phyloP scores from a whole-genome alignment of 2,888 invertebrate genomes.

The Nomada ferruginata region DNA sequence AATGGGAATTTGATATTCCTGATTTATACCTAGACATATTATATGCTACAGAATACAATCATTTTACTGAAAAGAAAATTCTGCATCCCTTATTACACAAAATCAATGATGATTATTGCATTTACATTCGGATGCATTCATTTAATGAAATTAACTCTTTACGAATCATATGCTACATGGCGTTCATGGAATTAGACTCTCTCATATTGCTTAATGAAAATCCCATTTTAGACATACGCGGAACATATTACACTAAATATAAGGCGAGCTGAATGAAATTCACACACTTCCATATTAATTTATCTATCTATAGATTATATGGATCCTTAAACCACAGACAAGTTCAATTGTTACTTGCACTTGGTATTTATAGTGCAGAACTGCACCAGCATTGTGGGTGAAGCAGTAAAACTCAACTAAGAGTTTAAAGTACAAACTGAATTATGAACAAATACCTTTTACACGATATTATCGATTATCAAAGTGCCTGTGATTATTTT shows the following conservation, averaged over 20 bases:
- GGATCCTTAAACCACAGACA: slow-evolving; percentile 22
- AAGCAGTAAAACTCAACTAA: slow-evolving; percentile 40
- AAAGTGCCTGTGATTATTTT: slow-evolving; percentile 61
- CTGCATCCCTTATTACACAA: slow-evolving; percentile 25
- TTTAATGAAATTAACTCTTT: slow-evolving; percentile 36
- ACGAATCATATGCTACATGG: slow-evolving; percentile 18
- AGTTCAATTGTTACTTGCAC: slow-evolving; percentile 36
- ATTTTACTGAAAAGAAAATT: slow-evolving; percentile 31
- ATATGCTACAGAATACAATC: slow-evolving; percentile 42
- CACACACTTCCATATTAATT: slow-evolving; percentile 21
- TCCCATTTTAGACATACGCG: slow-evolving; percentile 36
- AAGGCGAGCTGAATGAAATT: slow-evolving; percentile 43
- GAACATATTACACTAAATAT: slow-evolving; percentile 43
- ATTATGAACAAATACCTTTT: slow-evolving; percentile 60
- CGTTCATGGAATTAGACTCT: slow-evolving; percentile 27
- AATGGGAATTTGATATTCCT: slow-evolving; percentile 26
- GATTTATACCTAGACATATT: slow-evolving; percentile 47
- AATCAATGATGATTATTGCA: slow-evolving; percentile 31
- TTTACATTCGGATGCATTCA: slow-evolving; percentile 28
- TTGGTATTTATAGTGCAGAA: slow-evolving; percentile 34
- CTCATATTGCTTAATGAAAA: slow-evolving; percentile 28
- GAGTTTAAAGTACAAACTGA: slow-evolving; percentile 19
- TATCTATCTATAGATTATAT: slow-evolving; percentile 29
- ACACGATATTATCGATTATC: slow-evolving; percentile 66
- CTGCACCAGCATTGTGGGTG: slow-evolving; percentile 20